Conservation (phyloP, 2,888 invertebrate genomes). For the Coleophora flavipennella region DNA sequence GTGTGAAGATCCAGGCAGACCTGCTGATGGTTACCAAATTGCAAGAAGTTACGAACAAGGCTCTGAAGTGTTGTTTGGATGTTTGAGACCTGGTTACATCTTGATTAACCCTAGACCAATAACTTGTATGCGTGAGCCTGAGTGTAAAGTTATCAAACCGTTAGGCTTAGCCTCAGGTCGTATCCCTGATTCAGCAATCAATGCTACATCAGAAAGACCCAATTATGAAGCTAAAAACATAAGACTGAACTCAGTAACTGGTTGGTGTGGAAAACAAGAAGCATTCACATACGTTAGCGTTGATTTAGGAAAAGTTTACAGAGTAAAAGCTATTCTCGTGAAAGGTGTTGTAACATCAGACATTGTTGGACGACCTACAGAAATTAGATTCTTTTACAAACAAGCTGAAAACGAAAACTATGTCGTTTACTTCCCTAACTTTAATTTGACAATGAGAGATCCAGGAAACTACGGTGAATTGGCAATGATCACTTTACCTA, state of each 20-base stretch:
- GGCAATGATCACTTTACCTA: slow-evolving; percentile 95
- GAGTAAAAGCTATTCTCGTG: slow-evolving; percentile 93
- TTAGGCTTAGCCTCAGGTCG: slow-evolving; percentile 91
- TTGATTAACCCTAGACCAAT: slow-evolving; percentile 93
- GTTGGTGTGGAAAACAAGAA: slow-evolving; percentile 98
- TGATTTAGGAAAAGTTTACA: slow-evolving; percentile 92
- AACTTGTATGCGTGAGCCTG: slow-evolving; percentile 91
- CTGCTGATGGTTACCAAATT: slow-evolving; percentile 91
- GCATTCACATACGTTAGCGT: slow-evolving; percentile 97
- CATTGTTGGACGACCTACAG: slow-evolving; percentile 95
- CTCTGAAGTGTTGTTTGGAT: slow-evolving; percentile 92
- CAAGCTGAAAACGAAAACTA: slow-evolving; percentile 94
- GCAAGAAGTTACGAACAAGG: slow-evolving; percentile 90
- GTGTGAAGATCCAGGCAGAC: slow-evolving; percentile 95
- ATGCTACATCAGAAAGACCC: slow-evolving; percentile 93
- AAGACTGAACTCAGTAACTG: slow-evolving; percentile 91
- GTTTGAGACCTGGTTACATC: slow-evolving; percentile 92
- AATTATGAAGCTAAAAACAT: slow-evolving; percentile 94
- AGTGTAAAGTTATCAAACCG: slow-evolving; percentile 93
- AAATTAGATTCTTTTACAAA: slow-evolving; percentile 97
- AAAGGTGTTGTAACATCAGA: slow-evolving; percentile 96
- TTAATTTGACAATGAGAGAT: slow-evolving; percentile 93
- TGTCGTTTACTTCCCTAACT: slow-evolving; percentile 97
- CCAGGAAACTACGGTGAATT: slow-evolving; percentile 97
- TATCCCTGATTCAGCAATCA: slow-evolving; percentile 95